Conservation (phyloP, 53 echinoderm and acorn worm species). For the Antedon mediterranea region DNA sequence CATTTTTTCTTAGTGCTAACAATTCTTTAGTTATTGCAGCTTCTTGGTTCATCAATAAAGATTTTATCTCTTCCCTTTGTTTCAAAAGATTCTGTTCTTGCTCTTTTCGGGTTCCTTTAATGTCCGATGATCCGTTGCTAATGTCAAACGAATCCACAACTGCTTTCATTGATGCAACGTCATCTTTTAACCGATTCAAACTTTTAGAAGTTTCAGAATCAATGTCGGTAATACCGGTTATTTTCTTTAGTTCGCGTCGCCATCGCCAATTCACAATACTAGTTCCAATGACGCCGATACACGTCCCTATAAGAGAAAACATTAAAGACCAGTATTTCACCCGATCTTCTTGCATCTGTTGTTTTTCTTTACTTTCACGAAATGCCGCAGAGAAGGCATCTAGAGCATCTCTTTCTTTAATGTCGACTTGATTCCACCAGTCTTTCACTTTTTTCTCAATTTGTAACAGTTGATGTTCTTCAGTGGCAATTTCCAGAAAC, state of each 20-base stretch:
- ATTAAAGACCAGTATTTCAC: slow-evolving; percentile 94
- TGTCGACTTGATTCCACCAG: slow-evolving; percentile 15
- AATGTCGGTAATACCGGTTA: slow-evolving; percentile 49
- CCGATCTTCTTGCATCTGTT: slow-evolving; percentile 65
- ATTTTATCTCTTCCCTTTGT: slow-evolving; percentile 33
- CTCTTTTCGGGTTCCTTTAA: background rate
- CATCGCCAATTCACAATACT: slow-evolving; percentile 45
- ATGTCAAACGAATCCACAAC: background rate
- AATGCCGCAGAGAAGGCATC: slow-evolving; percentile 46
- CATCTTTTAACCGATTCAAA: background rate
- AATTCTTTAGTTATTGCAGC: slow-evolving; percentile 35
- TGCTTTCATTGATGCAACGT: background rate
- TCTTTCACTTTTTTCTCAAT: slow-evolving; percentile 53
- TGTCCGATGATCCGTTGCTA: background rate
- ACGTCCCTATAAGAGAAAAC: slow-evolving; percentile 51
- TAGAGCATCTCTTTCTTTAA: slow-evolving; percentile 54
- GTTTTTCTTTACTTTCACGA: slow-evolving; percentile 76
- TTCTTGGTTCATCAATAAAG: slow-evolving; percentile 42
- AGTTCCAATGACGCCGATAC: slow-evolving; percentile 64
- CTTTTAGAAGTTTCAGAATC: slow-evolving; percentile 8
- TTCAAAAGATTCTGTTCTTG: slow-evolving; percentile 33
- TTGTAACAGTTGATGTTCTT: slow-evolving; percentile 74
- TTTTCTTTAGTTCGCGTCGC: slow-evolving; percentile 41
- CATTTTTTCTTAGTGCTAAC: slow-evolving; percentile 30
- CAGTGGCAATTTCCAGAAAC: slow-evolving; percentile 84